A percentile compares a stretch with the other conserved stretches of the same genome.
phyloP scores from a whole-genome alignment of 2,113 vertebrate genomes.

The Brienomyrus brachyistius region DNA sequence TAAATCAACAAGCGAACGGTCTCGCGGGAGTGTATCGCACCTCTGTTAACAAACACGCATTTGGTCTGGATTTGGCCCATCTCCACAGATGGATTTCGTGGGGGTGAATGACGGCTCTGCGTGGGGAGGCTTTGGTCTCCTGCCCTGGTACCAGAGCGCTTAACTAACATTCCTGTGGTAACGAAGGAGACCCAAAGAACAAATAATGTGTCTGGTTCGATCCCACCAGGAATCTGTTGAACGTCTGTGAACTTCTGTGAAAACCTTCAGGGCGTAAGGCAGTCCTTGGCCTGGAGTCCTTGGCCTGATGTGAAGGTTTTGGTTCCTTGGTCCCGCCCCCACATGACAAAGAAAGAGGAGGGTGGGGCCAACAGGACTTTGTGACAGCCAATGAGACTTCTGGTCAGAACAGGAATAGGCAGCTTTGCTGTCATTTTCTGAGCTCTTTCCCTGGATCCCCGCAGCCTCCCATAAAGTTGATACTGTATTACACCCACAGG shows the following conservation, averaged over 20 bases:
- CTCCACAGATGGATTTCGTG: not conserved
- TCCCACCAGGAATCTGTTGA: not conserved
- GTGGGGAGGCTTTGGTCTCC: not conserved
- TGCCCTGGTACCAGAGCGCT: not conserved
- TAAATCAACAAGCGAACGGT: not conserved
- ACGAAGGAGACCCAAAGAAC: not conserved
- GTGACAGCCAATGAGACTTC: not conserved
- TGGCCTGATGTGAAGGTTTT: not conserved
- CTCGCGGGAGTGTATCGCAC: not conserved
- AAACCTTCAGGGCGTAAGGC: not conserved
- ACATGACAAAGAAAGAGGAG: not conserved
- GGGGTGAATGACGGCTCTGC: not conserved
- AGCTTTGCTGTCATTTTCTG: too few species aligned
- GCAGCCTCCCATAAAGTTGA: too few species aligned
- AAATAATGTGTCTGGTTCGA: not conserved
- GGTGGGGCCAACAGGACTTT: not conserved
- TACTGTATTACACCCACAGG: not conserved
- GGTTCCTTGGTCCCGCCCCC: too few species aligned
- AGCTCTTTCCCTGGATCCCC: too few species aligned
- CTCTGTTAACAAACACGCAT: not conserved
- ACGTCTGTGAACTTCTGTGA: not conserved
- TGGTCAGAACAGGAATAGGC: not conserved
- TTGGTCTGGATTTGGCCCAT: not conserved
- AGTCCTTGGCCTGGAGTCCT: not conserved
- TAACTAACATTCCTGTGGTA: not conserved